Evolutionary conservation across 2,797 vertebrate species (phyloP), one percentile per base, ranked within the genome.

Genomic region (Kryptolebias ocellatus): DNA sequence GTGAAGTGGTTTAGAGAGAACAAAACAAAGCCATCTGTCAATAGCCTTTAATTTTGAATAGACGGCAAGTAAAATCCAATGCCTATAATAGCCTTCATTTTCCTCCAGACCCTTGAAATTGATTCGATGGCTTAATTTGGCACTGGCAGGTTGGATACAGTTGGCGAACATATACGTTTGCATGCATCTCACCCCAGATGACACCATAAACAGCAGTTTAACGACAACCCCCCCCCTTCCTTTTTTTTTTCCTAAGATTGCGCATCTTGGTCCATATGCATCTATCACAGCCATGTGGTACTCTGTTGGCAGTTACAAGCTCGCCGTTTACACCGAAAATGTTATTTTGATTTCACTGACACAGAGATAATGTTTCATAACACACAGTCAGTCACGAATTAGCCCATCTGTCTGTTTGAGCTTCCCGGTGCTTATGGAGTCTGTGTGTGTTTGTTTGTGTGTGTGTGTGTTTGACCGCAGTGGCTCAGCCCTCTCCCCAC

Each of bases 291-390:
- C 78, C 90, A 80, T 84, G 85, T 88, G 89, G 67, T 3, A 80
- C 17, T 52, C 15, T 14, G 78, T 63, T 88, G 83, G 86, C 90
- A 89, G 85, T 4, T 56, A 31, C 71, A 2, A 60, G 78, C 79
- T 70, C 74, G 16, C 17, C 83, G 76, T 83, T 90, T 90, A 81
- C 81, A 81, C 84, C 83, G 77, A 81, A 79, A 90, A 86, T 86
- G 85, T 90, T 91, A 85, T 89, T 91, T 88, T 91, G 88, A 90
- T 92, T 90, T 87, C 83, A 79, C 87, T 89, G 84, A 90, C 89
- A 89, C 88, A 73, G 81, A 88, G 86, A 92, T 92, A 90, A 92
- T 91, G 89, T 90, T 90, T 90, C 82, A 86, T 88, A 91, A 90
- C 90, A 92, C 89, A 85, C 79, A 88, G 84, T 83, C 85, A 90